phyloP scores from a whole-genome alignment of 2,888 invertebrate species.

The Drosophila villosipedis region DNA sequence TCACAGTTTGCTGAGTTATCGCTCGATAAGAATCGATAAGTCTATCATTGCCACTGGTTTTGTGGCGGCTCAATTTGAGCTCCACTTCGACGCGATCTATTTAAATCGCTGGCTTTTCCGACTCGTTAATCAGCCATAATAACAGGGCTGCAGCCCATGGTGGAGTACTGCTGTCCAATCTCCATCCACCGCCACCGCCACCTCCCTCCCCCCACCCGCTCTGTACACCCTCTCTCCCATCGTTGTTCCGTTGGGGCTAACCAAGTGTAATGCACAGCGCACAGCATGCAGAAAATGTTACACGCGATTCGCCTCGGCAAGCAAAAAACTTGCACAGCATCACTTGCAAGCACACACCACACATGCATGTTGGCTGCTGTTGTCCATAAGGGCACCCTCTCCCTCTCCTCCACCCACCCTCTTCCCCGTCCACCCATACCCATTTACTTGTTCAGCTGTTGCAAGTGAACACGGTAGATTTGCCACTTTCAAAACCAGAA shows the following conservation, averaged over 20 bases:
- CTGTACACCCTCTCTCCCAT: background rate
- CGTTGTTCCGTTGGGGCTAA: conserved; percentile 22
- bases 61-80: conserved; percentile 5
- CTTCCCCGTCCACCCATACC: background rate
- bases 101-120: conserved; percentile 45
- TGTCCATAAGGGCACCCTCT: conserved; percentile 30
- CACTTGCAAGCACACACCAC: conserved; percentile 7
- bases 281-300: conserved; percentile 49
- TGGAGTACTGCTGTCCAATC: background rate
- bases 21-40: conserved; percentile 29
- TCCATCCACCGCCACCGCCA: background rate
- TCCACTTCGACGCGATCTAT: conserved; percentile 24
- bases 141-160: conserved; percentile 22
- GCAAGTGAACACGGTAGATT: conserved; percentile 61
- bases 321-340: conserved; percentile 34
- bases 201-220: background rate
- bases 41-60: conserved; percentile 17
- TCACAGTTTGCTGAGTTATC: background rate
- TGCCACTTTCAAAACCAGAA: conserved; percentile 59
- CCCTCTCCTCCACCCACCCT: no score
- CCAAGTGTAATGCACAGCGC: conserved; percentile 41
- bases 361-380: conserved; percentile 20
- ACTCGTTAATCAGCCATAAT: conserved; percentile 47
- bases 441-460: conserved; percentile 30
- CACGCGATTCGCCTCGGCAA: conserved; percentile 24